These are phyloP conservation scores for Mobula hypostoma DNA, from an alignment of 2,113 vertebrate genomes.

Conservation along the genomic window DNA sequence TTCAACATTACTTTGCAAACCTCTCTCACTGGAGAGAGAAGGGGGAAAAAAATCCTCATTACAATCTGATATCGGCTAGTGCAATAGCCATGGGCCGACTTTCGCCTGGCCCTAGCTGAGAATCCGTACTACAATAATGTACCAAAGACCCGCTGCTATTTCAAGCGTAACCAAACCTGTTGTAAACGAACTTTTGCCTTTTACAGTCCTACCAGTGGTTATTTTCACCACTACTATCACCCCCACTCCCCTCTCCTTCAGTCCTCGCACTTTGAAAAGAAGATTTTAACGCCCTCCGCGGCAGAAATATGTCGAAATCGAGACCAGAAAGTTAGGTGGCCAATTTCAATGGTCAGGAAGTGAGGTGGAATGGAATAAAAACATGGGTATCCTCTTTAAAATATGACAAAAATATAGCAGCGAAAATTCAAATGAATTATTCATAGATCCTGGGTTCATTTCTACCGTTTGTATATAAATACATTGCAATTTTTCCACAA, in stretches of 20 bases:
- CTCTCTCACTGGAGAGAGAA: not conserved
- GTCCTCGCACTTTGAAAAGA: not conserved
- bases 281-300: no score
- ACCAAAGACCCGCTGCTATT: not conserved
- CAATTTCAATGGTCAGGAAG: not conserved
- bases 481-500: no score
- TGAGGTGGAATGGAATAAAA: no score
- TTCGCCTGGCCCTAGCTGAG: not conserved
- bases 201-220: not conserved
- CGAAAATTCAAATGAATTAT: not conserved
- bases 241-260: not conserved
- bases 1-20: not conserved
- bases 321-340: not conserved
- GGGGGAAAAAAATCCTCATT: not conserved
- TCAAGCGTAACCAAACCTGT: not conserved
- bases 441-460: not conserved
- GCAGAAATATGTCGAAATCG: slow-evolving; percentile 17
- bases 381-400: not conserved
- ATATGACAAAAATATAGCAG: no score
- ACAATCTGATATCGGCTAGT: not conserved
- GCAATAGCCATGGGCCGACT: not conserved
- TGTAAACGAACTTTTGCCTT: slow-evolving; percentile 20
- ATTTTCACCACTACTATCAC: not conserved
- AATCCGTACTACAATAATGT: not conserved
- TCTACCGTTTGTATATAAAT: not conserved